A percentile compares a stretch with the other conserved stretches of the same genome.
These are phyloP conservation scores for Hybognathus amarus DNA, from an alignment of 2,797 vertebrate genomes.

Conservation along the genomic window DNA sequence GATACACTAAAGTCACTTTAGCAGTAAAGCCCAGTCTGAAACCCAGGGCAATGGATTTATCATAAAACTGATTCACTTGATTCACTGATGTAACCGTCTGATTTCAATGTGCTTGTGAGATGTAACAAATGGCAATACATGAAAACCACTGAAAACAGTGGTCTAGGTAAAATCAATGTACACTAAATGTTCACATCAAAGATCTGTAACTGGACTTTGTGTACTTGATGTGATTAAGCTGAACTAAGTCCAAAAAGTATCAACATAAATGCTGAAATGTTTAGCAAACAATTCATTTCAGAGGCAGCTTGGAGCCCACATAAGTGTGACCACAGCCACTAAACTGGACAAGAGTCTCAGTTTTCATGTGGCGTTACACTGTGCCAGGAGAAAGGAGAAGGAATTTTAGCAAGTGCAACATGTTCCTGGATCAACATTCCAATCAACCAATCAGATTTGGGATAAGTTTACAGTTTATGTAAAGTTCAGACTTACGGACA, in stretches of 20 bases:
- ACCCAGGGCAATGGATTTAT: not conserved
- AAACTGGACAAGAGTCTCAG: slow-evolving; percentile 4
- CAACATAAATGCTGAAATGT: slow-evolving; percentile 1
- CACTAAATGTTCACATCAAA: not conserved
- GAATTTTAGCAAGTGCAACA: too few relatives aligned
- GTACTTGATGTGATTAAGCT: not conserved
- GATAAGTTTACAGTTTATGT: too few relatives aligned
- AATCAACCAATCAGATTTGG: too few relatives aligned
- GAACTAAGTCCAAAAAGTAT: slow-evolving; percentile 2
- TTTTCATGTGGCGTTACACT: slow-evolving; percentile 12
- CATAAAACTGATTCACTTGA: not conserved
- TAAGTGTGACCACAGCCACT: slow-evolving; percentile 13
- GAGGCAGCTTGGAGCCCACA: not conserved
- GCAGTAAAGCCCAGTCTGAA: slow-evolving; percentile 3
- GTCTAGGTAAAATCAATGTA: not conserved
- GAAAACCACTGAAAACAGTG: not conserved
- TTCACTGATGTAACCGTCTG: slow-evolving; percentile 1
- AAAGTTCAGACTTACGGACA: too few relatives aligned
- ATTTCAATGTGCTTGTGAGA: not conserved
- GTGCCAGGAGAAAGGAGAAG: slow-evolving; percentile 4
- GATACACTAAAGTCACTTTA: not conserved
- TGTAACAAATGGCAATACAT: not conserved
- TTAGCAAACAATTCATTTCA: not conserved
- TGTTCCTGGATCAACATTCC: too few relatives aligned
- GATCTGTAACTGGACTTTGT: slow-evolving; percentile 4